These are phyloP conservation scores for Alentia gelatinosa DNA, from an alignment of 2,888 invertebrate species.

Conservation along the genomic window DNA sequence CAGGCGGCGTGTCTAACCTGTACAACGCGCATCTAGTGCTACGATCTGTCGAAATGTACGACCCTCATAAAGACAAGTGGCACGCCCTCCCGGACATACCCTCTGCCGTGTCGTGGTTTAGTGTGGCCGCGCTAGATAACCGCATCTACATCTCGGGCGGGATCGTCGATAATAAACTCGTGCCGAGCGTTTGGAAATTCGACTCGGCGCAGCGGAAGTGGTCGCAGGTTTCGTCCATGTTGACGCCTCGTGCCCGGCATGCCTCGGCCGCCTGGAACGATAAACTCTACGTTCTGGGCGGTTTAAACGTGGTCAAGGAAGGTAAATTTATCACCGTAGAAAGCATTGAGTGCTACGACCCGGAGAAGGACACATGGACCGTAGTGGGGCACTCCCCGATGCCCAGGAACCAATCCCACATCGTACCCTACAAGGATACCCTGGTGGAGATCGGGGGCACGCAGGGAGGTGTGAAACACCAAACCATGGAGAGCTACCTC, in stretches of 20 bases:
- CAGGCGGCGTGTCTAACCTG: conserved; percentile 68
- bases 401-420: conserved; percentile 75
- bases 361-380: conserved; percentile 71
- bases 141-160: conserved; percentile 78
- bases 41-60: conserved; percentile 77
- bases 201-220: conserved; percentile 75
- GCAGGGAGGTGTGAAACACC: conserved; percentile 69
- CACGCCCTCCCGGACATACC: conserved; percentile 75
- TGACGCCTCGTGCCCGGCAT: conserved; percentile 77
- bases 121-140: conserved; percentile 74
- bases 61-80: conserved; percentile 78
- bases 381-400: conserved; percentile 75
- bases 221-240: conserved; percentile 73
- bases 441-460: conserved; percentile 78
- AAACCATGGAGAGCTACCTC: conserved; percentile 78
- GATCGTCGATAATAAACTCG: conserved; percentile 74
- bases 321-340: conserved; percentile 73
- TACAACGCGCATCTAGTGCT: conserved; percentile 66
- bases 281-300: conserved; percentile 77
- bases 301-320: conserved; percentile 71
- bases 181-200: conserved; percentile 77
- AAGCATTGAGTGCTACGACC: conserved; percentile 77
- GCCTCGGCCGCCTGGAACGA: conserved; percentile 74
- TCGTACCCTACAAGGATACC: conserved; percentile 74
- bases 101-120: conserved; percentile 73